Evolutionary conservation across 1,140 invertebrate genomes (phyloP), one percentile per base, ranked within the genome.

Genomic region (Physella acuta): DNA sequence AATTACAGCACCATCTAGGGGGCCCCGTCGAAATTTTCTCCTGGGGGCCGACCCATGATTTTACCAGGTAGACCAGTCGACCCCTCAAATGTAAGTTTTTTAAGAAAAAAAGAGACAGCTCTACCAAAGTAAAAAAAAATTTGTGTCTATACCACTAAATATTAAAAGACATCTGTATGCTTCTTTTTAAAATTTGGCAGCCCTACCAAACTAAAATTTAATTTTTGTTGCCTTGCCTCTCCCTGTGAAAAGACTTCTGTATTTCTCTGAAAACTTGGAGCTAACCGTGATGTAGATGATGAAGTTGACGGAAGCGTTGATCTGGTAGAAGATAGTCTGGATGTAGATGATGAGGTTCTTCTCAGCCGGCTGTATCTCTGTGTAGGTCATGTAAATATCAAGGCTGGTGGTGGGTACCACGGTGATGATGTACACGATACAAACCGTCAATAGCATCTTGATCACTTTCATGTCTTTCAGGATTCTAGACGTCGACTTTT

Each of bases 241-340:
- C 11, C 53, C 11, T 11, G 14, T 14, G 26, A 56, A 56, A 8
- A 56, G 53, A 16, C 14, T 26, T 28, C 16, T 49, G 44, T 49
- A 49, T 49, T 11, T 49, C 44, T 49, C n/a, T 11, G 11, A 49
- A n/a, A 49, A 49, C n/a, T 49, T 49, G 44, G 11, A 14, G 44
- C 44, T 49, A 11, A 49, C n/a, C n/a, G 44, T 49, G 44, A 49
- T n/a, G 44, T 49, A 49, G 44, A 49, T 49, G 44, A 49, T 11
- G n/a, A 49, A 49, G 44, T 49, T 49, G n/a, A 49, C n/a, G 44
- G 44, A 49, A n/a, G 44, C 44, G 44, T 49, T 49, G 44, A 49
- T 49, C 11, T 14, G 11, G 44, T 49, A 49, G 44, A 49, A n/a
- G n/a, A n/a, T n/a, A n/a, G n/a, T 11, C 44, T 14, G n/a, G 44